Conservation (phyloP, 2,797 vertebrate species). For the Pangasius mekongensis region DNA sequence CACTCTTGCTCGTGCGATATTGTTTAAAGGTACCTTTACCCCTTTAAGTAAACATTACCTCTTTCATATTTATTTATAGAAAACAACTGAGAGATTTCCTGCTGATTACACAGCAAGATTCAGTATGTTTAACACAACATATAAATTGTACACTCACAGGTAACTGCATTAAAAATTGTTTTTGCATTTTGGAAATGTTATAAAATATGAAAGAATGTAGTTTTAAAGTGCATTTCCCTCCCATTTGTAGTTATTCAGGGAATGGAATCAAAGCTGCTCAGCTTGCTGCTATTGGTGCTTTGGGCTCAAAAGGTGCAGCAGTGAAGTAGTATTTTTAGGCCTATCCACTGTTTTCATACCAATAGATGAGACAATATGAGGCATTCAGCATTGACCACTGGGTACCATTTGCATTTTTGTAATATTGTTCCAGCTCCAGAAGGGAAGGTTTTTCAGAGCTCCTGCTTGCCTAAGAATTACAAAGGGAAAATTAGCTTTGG, state of each 20-base stretch:
- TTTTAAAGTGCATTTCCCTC: conserved; percentile 1
- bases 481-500: conserved; percentile 89
- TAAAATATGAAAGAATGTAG: not conserved
- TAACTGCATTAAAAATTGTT: conserved; percentile 59
- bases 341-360: not conserved
- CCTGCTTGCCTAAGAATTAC: conserved; percentile 87
- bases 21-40: not conserved
- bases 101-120: conserved; percentile 83
- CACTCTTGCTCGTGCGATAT: not conserved
- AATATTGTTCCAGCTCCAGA: conserved; percentile 65
- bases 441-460: conserved; percentile 82
- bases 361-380: not conserved
- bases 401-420: conserved; percentile 19
- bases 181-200: not conserved
- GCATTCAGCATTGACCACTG: conserved; percentile 17
- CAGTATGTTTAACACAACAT: conserved; percentile 89
- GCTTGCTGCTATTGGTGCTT: conserved; percentile 85
- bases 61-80: conserved; percentile 71
- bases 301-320: conserved; percentile 82
- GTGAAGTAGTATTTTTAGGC: not conserved
- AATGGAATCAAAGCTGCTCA: conserved; percentile 93
- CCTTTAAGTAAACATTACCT: not conserved
- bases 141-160: conserved; percentile 92
- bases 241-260: conserved; percentile 88
- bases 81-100: conserved; percentile 84